Evolutionary conservation across 2,113 vertebrate species (phyloP).

Genomic region (Datnioides undecimradiatus): DNA sequence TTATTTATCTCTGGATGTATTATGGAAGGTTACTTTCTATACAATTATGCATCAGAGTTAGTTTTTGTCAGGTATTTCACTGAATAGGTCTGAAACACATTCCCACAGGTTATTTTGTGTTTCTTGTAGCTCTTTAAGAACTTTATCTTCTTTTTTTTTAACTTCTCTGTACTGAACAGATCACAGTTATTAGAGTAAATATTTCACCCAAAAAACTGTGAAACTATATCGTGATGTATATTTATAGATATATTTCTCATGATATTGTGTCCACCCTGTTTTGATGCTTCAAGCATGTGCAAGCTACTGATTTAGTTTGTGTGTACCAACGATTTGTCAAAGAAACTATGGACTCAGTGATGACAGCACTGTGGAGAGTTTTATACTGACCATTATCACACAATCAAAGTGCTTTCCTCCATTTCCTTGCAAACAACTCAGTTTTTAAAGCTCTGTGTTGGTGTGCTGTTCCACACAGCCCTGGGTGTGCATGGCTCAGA

Average conservation of each 20-base stretch:
- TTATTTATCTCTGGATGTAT: not conserved
- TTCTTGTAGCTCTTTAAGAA: not conserved
- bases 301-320: not conserved
- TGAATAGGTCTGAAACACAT: not conserved
- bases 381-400: not conserved
- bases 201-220: too few relatives aligned
- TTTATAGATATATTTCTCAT: not conserved
- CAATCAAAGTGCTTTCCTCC: not conserved
- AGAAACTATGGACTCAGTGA: not conserved
- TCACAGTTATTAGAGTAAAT: not conserved
- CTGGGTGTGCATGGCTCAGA: not conserved
- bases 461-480: not conserved
- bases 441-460: not conserved
- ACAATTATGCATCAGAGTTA: not conserved
- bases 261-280: not conserved
- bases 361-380: not conserved
- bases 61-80: slow-evolving; percentile 2
- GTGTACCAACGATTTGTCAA: not conserved
- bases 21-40: not conserved
- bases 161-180: not conserved
- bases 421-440: not conserved
- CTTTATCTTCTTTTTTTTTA: too few relatives aligned
- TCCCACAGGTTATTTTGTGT: not conserved
- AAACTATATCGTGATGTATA: too few relatives aligned
- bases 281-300: not conserved